Evolutionary conservation across 1,140 invertebrate genomes (phyloP), one percentile per base, ranked within the genome.

Genomic region (Procambarus virginalis): DNA sequence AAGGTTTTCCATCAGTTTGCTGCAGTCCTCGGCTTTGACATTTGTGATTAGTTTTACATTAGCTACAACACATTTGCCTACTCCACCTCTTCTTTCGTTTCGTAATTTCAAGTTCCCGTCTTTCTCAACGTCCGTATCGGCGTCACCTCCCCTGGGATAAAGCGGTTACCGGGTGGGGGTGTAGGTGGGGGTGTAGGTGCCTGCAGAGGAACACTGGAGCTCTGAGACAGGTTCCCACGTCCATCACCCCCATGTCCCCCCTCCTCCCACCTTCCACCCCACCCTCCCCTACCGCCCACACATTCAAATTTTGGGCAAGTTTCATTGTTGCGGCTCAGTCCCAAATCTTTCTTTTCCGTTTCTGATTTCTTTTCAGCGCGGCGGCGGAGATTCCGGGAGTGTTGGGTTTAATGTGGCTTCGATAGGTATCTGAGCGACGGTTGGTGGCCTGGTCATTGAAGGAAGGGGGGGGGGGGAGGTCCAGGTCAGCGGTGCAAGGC

Each of bases 361-460:
- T 73, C 34, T 73, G 68, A 34, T 73, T 73, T 73, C 68, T 73
- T 55, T 10, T 17, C 12, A 10, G 64, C 20, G 64, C 10, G 20
- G 68, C 3, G n/a, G 20, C 68, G 68, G 4, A 5, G 68, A 73
- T 22, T 64, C 12, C 22, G 6, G 14, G 6, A 73, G 68, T 22
- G 68, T 73, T 34, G 22, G 68, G 22, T 34, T 73, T 34, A 73
- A 73, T 73, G 68, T 34, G 68, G n/a, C 5, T 20, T 8, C 10
- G 68, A 73, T 73, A 20, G 68, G 68, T 34, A 73, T 73, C 68
- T 73, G 22, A 10, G n/a, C n/a, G 68, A 73, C 68, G n/a, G 68
- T 73, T 73, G 68, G 68, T 73, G 68, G n/a, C 8, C 8, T 22
- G n/a, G n/a, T 8, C 68, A 34, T 22, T 34, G 6, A 34, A 6